These are phyloP conservation scores for Catocala sponsa DNA, from an alignment of 2,888 invertebrate species.

Conservation along the genomic window DNA sequence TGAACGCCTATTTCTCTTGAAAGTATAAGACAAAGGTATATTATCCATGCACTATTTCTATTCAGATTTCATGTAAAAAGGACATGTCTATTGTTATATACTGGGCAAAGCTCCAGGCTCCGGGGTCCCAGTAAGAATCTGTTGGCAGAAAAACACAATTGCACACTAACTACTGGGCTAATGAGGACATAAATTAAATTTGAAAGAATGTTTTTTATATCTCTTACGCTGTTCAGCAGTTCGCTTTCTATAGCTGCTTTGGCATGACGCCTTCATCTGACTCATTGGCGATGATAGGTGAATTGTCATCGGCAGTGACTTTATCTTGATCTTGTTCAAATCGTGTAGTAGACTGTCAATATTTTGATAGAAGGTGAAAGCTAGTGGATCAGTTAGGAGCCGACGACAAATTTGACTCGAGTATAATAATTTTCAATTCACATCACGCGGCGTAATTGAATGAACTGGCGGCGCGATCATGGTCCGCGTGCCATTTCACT, in stretches of 20 bases:
- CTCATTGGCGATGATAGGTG: not conserved
- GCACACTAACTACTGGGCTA: not conserved
- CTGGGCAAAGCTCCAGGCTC: no score
- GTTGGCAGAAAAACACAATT: not conserved
- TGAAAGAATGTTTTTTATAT: not conserved
- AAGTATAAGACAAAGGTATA: no score
- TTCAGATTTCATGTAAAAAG: no score
- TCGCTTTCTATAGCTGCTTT: not conserved
- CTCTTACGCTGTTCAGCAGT: not conserved
- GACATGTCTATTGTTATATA: no score
- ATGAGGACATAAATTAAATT: not conserved
- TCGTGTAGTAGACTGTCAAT: slow-evolving; percentile 53
- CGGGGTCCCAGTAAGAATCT: not conserved
- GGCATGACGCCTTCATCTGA: not conserved
- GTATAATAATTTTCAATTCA: slow-evolving; percentile 73
- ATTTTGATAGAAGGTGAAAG: slow-evolving; percentile 74
- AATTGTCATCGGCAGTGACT: slow-evolving; percentile 60
- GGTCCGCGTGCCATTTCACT: slow-evolving; percentile 80
- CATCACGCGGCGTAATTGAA: slow-evolving; percentile 82
- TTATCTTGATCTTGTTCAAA: slow-evolving; percentile 52
- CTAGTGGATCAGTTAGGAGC: slow-evolving; percentile 57
- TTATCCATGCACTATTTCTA: no score
- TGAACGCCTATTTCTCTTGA: no score
- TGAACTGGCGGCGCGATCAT: slow-evolving; percentile 71
- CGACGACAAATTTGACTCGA: slow-evolving; percentile 67